Base-by-base conservation (phyloP, 1,140 invertebrate genomes). In the Drosophila persimilis region DNA sequence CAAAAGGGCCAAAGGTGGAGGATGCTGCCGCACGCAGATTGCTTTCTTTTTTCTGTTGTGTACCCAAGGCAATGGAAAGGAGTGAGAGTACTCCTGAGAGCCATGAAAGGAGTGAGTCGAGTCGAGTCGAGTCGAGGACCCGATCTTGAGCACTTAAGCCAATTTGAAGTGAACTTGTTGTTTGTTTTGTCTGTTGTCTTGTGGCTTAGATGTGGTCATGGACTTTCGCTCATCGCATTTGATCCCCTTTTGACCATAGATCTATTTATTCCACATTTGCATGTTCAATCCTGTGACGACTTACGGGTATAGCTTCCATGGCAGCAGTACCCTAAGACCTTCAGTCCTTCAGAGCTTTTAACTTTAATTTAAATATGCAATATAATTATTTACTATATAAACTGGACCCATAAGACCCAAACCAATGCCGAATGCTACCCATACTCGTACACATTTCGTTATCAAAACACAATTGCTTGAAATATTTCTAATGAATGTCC, bases 81-180 rank as follows among this genome's bases (percentile, higher is more conserved):
- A 58, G 44, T 48, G 7, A 2, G 9, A n/a, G 20, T 39, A 5
- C 45, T n/a, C 29, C 13, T 4, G 7, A 5, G 24, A 24, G 24
- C 15, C 22, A 15, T 39, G 46, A 35, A 59, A n/a, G 41, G 8
- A 43, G 35, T 31, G 29, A 44, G 39, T 31, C 29, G 29, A 44
- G 39, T 31, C 29, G 29, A 44, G 39, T 31, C 29, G 29, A 41
- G 43, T 13, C 20, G 47, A n/a, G 52, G 45, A 22, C 26, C 26
- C 6, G 11, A 15, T n/a, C 31, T 1, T 65, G 57, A 73, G 77
- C 58, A 71, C 77, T 80, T 85, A 77, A 85, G 58, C 73, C 81
- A 77, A 86, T 84, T 85, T 46, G 31, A 52, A 31, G 66, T 56
- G 43, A 53, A 43, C 50, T 81, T 52, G 3, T 9, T 39, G 46